Evolutionary conservation across 2,888 invertebrate genomes (phyloP).

Genomic region (Hirtodrosophila cameraria): DNA sequence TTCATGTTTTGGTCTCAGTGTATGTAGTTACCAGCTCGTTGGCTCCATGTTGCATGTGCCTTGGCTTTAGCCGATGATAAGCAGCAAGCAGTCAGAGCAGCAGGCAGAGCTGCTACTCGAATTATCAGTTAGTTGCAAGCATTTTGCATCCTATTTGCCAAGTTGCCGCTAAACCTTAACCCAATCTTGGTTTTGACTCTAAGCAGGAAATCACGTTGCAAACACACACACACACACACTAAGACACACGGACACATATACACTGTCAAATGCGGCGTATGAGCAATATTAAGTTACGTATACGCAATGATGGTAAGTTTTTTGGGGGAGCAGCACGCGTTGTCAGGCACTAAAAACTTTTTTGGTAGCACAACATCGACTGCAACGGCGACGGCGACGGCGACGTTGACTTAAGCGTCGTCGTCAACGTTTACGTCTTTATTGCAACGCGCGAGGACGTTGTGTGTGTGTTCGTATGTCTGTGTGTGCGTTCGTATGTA

Average conservation of each 20-base stretch:
- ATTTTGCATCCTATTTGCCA: conserved; percentile 75
- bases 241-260: no score
- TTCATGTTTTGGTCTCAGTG: no score
- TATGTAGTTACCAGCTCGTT: neutral
- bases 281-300: conserved; percentile 73
- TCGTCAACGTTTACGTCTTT: conserved; percentile 60
- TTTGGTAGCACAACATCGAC: conserved; percentile 15
- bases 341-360: conserved; percentile 49
- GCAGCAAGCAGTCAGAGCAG: conserved; percentile 11
- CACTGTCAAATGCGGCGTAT: conserved; percentile 68
- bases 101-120: conserved; percentile 30
- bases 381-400: no score
- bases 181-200: conserved; percentile 23
- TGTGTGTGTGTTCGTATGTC: conserved; percentile 31
- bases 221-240: conserved; percentile 28
- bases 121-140: conserved; percentile 82
- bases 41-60: conserved; percentile 26
- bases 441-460: conserved; percentile 48
- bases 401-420: conserved; percentile 3
- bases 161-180: conserved; percentile 9
- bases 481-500: conserved; percentile 25
- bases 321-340: conserved; percentile 29
- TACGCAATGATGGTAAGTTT: conserved; percentile 66
- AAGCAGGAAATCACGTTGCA: conserved; percentile 74
- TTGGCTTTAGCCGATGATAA: conserved; percentile 35